Percentiles rank a stretch among this genome's conserved stretches.
Evolutionary conservation across 2,113 vertebrate genomes (phyloP).

Genomic region (Otis tarda): DNA sequence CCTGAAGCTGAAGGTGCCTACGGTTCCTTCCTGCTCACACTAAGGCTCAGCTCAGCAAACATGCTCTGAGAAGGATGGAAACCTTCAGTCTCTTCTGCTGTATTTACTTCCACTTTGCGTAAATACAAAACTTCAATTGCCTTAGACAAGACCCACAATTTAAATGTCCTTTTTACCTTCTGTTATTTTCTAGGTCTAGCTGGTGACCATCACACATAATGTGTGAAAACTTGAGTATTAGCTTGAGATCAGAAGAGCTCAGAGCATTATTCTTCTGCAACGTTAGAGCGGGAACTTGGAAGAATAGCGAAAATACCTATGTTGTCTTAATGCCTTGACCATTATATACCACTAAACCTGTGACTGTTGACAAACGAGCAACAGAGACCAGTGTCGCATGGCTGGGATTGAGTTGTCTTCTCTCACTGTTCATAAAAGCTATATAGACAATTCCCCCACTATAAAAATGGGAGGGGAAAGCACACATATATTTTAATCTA

Average conservation of each 20-base stretch:
- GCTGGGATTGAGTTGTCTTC: not conserved
- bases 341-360: not conserved
- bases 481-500: not conserved
- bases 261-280: not conserved
- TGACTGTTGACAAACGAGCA: not conserved
- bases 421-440: not conserved
- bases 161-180: not conserved
- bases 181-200: not conserved
- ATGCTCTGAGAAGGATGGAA: not conserved
- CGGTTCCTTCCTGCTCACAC: not conserved
- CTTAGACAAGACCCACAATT: not conserved
- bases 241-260: not conserved
- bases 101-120: rapidly evolving
- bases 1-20: no score
- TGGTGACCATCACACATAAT: not conserved
- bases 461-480: not conserved
- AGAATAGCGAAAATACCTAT: not conserved
- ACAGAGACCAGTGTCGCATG: not conserved
- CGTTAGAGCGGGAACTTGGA: not conserved
- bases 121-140: not conserved
- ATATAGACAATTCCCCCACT: not conserved
- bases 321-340: not conserved
- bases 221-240: not conserved
- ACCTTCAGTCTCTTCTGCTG: not conserved
- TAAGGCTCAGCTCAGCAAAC: not conserved